phyloP scores from a whole-genome alignment of 2,113 vertebrate species.

The Xenopus borealis region DNA sequence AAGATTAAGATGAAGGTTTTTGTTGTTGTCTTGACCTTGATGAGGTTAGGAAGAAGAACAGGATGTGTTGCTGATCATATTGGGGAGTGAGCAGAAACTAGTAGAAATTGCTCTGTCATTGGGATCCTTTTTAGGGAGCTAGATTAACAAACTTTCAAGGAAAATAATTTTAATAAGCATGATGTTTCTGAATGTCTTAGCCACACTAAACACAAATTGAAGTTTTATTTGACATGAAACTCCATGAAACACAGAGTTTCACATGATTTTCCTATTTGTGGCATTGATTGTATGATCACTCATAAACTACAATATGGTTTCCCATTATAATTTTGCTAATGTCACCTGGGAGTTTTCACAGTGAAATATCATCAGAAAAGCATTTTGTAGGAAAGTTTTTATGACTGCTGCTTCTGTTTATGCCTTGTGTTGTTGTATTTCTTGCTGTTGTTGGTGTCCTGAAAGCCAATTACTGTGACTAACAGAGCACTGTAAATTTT shows the following conservation, averaged over 20 bases:
- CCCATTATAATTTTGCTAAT: conserved; percentile 38
- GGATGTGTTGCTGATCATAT: too few relatives aligned
- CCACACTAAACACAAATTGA: not conserved
- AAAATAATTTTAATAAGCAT: too few relatives aligned
- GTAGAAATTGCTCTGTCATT: too few relatives aligned
- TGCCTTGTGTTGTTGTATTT: conserved; percentile 34
- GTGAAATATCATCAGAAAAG: conserved; percentile 17
- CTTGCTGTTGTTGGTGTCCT: conserved; percentile 47
- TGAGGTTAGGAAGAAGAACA: too few relatives aligned
- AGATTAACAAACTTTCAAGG: too few relatives aligned
- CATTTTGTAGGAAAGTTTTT: conserved; percentile 39
- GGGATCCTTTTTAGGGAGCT: too few relatives aligned
- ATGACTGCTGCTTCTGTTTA: conserved; percentile 22
- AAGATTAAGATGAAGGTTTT: too few relatives aligned
- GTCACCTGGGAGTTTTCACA: conserved; percentile 14
- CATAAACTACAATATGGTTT: conserved; percentile 21
- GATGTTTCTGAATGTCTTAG: not conserved
- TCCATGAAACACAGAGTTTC: not conserved
- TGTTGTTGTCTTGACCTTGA: too few relatives aligned
- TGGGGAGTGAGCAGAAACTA: too few relatives aligned
- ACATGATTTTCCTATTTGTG: not conserved
- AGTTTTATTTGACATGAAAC: not conserved
- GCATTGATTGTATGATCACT: not conserved
- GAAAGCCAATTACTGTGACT: conserved; percentile 46
- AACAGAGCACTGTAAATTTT: conserved; percentile 4